Evolutionary conservation across 1,140 invertebrate species (phyloP).

Genomic region (Melipona quadrifasciata): DNA sequence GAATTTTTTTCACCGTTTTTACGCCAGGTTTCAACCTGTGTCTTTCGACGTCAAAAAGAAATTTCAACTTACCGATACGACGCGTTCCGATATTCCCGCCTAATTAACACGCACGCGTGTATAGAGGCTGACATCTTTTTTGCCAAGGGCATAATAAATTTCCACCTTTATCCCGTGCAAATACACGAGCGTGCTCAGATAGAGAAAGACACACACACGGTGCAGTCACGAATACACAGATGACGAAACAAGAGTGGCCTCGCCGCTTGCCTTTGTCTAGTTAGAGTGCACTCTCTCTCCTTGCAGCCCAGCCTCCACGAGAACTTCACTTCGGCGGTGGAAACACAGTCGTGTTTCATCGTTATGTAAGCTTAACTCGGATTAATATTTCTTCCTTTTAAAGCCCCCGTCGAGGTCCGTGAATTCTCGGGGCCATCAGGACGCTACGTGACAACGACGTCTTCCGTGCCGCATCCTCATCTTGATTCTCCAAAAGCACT

Average conservation of each 20-base stretch:
- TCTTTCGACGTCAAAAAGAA: not conserved
- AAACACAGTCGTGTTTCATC: constrained; percentile 54
- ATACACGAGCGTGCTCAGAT: not conserved
- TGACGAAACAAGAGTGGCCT: constrained; percentile 21
- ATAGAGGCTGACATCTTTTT: not conserved
- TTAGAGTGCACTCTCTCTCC: constrained; percentile 20
- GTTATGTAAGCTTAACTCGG: constrained; percentile 54
- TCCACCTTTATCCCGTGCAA: not conserved
- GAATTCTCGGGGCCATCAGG: constrained; percentile 43
- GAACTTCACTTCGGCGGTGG: constrained; percentile 27
- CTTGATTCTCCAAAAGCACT: constrained; percentile 33
- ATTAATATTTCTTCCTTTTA: constrained; percentile 61
- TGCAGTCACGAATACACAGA: not conserved
- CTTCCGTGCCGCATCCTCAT: constrained; percentile 19
- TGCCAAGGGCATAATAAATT: constrained; percentile 32
- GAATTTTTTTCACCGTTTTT: not conserved
- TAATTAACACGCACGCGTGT: constrained; percentile 41
- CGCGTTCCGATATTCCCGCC: not conserved
- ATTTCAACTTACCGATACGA: not conserved
- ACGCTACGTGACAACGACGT: constrained; percentile 42
- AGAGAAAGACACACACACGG: not conserved
- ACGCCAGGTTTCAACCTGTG: not conserved
- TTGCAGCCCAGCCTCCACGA: constrained; percentile 10
- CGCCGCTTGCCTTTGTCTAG: constrained; percentile 33
- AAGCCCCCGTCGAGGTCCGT: constrained; percentile 31